A percentile compares a stretch with the other conserved stretches of the same genome.
Evolutionary conservation across 2,113 vertebrate species (phyloP).

Genomic region (Chaenogobius annularis): DNA sequence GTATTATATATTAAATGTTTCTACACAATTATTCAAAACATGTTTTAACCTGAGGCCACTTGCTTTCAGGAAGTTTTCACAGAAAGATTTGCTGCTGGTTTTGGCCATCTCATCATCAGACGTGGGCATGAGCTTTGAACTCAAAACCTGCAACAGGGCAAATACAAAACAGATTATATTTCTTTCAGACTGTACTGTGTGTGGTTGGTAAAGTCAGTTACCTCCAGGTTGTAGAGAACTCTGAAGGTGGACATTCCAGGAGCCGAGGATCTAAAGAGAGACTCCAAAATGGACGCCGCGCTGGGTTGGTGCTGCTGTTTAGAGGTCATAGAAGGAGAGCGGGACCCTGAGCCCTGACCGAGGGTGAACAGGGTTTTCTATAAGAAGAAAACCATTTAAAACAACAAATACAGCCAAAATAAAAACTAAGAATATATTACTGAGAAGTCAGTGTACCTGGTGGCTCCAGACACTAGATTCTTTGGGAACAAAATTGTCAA

Average conservation of each 20-base stretch:
- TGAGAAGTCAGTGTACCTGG: slow-evolving; percentile 64
- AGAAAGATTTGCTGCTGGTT: slow-evolving; percentile 98
- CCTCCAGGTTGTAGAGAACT: slow-evolving; percentile 98
- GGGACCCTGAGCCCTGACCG: slow-evolving; percentile 85
- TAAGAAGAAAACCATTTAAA: slow-evolving; percentile 10
- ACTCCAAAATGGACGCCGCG: slow-evolving; percentile 93
- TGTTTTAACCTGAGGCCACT: slow-evolving; percentile 89
- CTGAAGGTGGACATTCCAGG: slow-evolving; percentile 98
- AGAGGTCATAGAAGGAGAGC: slow-evolving; percentile 92
- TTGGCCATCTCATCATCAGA: slow-evolving; percentile 99
- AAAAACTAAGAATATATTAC: neutral
- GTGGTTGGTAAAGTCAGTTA: slow-evolving; percentile 43
- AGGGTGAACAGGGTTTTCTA: slow-evolving; percentile 94
- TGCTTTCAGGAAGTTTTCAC: slow-evolving; percentile 98
- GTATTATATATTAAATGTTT: neutral
- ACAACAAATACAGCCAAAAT: neutral
- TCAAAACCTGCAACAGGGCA: slow-evolving; percentile 85
- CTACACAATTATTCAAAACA: neutral
- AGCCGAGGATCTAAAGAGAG: slow-evolving; percentile 93
- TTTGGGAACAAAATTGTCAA: slow-evolving; percentile 88
- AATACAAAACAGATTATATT: neutral
- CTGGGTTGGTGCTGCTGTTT: slow-evolving; percentile 97
- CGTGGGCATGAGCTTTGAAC: slow-evolving; percentile 98
- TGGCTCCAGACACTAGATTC: slow-evolving; percentile 85
- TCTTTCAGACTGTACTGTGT: neutral